Percentiles rank a stretch among this genome's conserved stretches.
Conservation (phyloP, 2,888 invertebrate genomes). For the Sarcophaga subvicina region DNA sequence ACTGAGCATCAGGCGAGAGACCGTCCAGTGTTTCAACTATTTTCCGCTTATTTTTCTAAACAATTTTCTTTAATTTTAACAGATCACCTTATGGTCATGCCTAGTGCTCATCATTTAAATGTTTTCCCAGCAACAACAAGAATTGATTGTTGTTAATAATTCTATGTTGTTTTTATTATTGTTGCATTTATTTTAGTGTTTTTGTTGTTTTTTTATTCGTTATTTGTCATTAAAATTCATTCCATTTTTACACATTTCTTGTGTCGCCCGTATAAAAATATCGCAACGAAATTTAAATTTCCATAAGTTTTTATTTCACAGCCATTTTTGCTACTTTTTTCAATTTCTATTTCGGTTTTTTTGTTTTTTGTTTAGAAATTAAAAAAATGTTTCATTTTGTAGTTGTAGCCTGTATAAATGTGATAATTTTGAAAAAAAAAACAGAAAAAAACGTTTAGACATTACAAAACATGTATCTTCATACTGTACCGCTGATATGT, state of each 20-base stretch:
- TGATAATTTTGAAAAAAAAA: too few relatives aligned
- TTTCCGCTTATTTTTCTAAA: conserved; percentile 40
- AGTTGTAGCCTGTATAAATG: too few relatives aligned
- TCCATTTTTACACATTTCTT: conserved; percentile 51
- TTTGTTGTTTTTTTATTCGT: conserved; percentile 9
- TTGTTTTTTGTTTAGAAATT: too few relatives aligned
- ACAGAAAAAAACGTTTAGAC: too few relatives aligned
- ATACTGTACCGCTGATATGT: conserved; percentile 22
- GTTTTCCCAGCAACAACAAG: not conserved
- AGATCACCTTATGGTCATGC: conserved; percentile 3
- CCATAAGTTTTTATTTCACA: too few relatives aligned
- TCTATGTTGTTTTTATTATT: conserved; percentile 35
- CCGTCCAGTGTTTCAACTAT: not conserved
- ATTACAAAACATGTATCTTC: too few relatives aligned
- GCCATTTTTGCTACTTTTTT: not conserved
- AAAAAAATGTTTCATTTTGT: too few relatives aligned
- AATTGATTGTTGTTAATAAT: too few relatives aligned
- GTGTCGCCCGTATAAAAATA: conserved; percentile 62
- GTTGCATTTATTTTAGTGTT: not conserved
- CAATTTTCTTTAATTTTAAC: conserved; percentile 47
- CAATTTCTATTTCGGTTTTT: too few relatives aligned
- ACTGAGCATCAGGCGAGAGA: too few relatives aligned
- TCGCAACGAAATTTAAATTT: not conserved
- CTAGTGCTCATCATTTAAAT: conserved; percentile 26
- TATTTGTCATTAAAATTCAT: conserved; percentile 45